These are phyloP conservation scores for Pipistrellus pygmaeus DNA, from an alignment of 2,797 vertebrate species.

Conservation along the genomic window DNA sequence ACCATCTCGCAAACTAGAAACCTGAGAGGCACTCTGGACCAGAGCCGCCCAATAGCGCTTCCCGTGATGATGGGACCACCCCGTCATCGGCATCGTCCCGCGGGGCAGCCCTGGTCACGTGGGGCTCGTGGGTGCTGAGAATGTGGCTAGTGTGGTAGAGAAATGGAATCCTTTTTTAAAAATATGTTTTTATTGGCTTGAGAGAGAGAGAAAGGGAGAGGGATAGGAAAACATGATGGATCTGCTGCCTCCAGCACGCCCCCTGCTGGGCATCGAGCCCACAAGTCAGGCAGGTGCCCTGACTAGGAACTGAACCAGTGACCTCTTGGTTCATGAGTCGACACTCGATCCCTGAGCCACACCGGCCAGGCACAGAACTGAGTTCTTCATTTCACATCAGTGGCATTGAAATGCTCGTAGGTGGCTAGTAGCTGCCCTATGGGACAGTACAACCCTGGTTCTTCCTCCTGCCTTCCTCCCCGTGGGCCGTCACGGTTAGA, in stretches of 20 bases:
- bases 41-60: not conserved
- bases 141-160: not conserved
- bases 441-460: not conserved
- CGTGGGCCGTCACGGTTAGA: not conserved
- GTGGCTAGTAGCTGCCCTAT: not conserved
- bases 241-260: no score
- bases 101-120: fast-evolving
- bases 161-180: not conserved
- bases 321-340: no score
- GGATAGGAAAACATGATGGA: no score
- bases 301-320: no score
- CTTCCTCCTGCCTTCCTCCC: not conserved
- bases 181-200: no score
- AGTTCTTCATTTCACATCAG: not conserved
- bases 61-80: no score
- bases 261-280: no score
- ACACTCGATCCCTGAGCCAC: no score
- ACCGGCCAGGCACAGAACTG: no score
- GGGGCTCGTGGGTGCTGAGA: not conserved
- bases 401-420: not conserved
- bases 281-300: no score
- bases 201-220: no score
- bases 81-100: fast-evolving
- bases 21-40: not conserved
- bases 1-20: not conserved